These are phyloP conservation scores for Lepisosteus oculatus DNA, from an alignment of 2,113 vertebrate species.

Conservation along the genomic window DNA sequence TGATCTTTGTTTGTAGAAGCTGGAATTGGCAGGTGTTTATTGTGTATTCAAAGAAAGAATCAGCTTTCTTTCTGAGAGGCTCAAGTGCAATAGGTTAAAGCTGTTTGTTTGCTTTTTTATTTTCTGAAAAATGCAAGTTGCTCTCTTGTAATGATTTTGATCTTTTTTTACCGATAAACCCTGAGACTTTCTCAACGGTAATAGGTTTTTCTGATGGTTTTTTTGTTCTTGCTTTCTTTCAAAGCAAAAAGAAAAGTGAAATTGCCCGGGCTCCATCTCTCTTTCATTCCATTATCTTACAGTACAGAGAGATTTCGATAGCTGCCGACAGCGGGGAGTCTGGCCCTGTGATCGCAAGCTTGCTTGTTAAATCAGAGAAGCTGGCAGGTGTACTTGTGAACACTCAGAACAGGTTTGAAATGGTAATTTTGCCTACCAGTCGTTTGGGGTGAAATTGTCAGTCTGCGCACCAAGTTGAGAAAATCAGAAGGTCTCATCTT, in stretches of 20 bases:
- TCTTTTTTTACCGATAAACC: neutral
- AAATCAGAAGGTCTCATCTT: neutral
- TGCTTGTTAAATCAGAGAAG: neutral
- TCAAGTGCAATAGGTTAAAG: too few relatives aligned
- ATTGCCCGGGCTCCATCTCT: neutral
- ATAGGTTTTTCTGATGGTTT: neutral
- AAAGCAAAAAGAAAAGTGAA: neutral
- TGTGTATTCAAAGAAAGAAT: too few relatives aligned
- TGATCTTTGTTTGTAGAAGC: too few relatives aligned
- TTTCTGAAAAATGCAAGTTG: too few relatives aligned
- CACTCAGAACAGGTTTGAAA: constrained; percentile 3
- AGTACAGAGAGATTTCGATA: neutral
- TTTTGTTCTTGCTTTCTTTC: neutral
- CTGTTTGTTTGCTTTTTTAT: too few relatives aligned
- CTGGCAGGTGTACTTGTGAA: neutral
- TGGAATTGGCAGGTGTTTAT: too few relatives aligned
- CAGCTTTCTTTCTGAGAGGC: too few relatives aligned
- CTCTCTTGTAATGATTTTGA: too few relatives aligned
- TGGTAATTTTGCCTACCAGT: neutral
- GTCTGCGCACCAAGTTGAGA: too few relatives aligned
- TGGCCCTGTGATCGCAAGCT: neutral
- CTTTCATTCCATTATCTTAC: neutral
- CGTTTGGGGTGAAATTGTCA: neutral
- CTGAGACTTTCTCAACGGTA: neutral
- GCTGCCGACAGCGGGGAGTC: neutral